Evolutionary conservation across 2,888 invertebrate species (phyloP).

Genomic region (Heteromurus nitidus): DNA sequence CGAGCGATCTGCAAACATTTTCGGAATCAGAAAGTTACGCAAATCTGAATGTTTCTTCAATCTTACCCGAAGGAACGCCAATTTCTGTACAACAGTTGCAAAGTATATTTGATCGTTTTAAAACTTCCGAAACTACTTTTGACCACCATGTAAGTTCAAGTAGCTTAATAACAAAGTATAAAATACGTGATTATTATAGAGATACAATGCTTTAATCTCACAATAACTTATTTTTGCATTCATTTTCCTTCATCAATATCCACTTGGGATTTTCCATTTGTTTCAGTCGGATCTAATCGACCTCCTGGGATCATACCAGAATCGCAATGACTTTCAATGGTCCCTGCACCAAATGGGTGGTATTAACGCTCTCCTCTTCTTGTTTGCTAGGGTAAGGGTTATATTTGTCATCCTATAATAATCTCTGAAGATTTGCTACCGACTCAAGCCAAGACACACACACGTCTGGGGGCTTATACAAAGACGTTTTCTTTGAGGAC

Average conservation of each 20-base stretch:
- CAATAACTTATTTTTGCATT: too few species aligned
- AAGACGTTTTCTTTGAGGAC: too few species aligned
- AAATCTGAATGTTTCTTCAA: constrained; percentile 14
- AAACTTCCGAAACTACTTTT: constrained; percentile 51
- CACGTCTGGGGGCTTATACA: too few species aligned
- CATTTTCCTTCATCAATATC: too few species aligned
- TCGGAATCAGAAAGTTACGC: constrained; percentile 47
- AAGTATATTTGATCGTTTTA: constrained; percentile 69
- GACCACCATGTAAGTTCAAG: constrained; percentile 67
- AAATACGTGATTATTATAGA: too few species aligned
- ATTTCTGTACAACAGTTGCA: constrained; percentile 66
- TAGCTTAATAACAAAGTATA: too few species aligned
- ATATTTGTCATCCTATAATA: not conserved
- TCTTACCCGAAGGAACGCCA: constrained; percentile 53
- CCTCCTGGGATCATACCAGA: constrained; percentile 66
- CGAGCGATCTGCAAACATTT: constrained; percentile 39
- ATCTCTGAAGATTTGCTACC: too few species aligned
- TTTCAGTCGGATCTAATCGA: constrained; percentile 69
- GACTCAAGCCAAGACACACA: too few species aligned
- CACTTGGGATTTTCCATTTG: too few species aligned
- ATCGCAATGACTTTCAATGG: constrained; percentile 73
- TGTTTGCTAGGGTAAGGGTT: constrained; percentile 71
- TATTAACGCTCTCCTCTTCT: constrained; percentile 69
- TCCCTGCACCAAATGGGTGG: constrained; percentile 73
- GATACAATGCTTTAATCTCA: too few species aligned